A percentile compares a stretch with the other conserved stretches of the same genome.
Evolutionary conservation across 2,113 vertebrate species (phyloP).

Genomic region (Heteronetta atricapilla): DNA sequence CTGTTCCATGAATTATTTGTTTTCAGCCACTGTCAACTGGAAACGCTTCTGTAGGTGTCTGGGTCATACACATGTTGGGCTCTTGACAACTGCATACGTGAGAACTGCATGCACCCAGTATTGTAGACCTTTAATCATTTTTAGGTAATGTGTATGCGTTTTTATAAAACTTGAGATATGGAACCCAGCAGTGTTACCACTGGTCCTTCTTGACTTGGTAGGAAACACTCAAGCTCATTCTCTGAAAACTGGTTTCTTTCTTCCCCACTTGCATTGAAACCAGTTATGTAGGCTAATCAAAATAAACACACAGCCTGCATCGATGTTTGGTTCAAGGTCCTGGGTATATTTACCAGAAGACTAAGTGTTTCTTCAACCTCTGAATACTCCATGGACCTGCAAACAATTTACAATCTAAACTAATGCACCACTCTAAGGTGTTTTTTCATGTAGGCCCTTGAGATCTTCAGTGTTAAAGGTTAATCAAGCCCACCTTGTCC

Average conservation of each 20-base stretch:
- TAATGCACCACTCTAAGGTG: not conserved
- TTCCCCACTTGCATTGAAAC: accelerated
- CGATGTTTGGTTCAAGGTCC: not conserved
- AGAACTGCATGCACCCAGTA: no score
- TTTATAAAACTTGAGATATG: not conserved
- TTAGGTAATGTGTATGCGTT: accelerated
- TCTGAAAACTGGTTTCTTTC: not conserved
- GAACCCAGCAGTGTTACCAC: not conserved
- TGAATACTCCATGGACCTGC: not conserved
- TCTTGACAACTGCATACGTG: no score
- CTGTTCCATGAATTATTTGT: not conserved
- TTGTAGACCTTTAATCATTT: not conserved
- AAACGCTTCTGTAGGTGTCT: not conserved
- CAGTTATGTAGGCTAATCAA: not conserved
- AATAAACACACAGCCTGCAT: not conserved
- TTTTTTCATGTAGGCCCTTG: not conserved
- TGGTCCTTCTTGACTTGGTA: not conserved
- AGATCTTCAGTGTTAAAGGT: not conserved
- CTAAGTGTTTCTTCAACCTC: not conserved
- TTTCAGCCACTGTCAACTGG: not conserved
- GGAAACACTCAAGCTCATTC: not conserved
- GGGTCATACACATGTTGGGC: accelerated
- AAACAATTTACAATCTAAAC: not conserved
- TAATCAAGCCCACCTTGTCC: not conserved
- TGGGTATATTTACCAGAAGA: not conserved